Evolutionary conservation across 2,797 vertebrate species (phyloP), one percentile per base, ranked within the genome.

Genomic region (Astyanax mexicanus): DNA sequence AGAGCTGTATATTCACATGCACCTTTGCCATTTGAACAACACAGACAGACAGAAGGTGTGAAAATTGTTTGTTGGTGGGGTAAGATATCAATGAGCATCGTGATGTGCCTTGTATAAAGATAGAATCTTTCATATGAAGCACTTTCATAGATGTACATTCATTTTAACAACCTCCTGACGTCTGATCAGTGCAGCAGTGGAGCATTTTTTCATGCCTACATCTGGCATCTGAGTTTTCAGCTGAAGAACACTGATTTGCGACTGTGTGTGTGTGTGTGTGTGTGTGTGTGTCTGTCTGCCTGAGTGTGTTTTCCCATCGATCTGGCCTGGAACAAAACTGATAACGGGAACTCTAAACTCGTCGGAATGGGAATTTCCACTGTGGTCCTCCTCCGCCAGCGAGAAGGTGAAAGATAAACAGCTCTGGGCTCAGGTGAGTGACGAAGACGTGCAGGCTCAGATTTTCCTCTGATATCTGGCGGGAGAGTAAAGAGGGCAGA

Each of bases 321-420:
- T 61, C 27, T 57, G 5, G 3, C 51, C 51, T 67, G 38, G 25
- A 75, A 84, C 75, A 85, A 87, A 83, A 89, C 68, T 85, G 83
- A 81, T 85, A 82, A 80, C 81, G 72, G 79, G 81, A 87, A 82
- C 60, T 38, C 79, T 77, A 79, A 82, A 75, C 72, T 79, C 79
- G 78, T 69, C 72, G 81, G 74, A 83, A 80, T 68, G 83, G 86
- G 87, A 86, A 84, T 90, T 89, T 91, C 87, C 87, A 83, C 72
- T 35, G 66, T 23, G 45, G 29, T 61, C 67, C 21, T 62, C 42
- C 25, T 78, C 47, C 38, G 25, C 42, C 68, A 45, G 21, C 38
- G 19, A 58, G 29, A 62, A 55, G 61, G 52, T 19, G 60, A 69
- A 57, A 47, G 42, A 69, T 65, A 58, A 51, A 69, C 52, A 57